Evolutionary conservation across 1,140 invertebrate genomes (phyloP).

Genomic region (Leptonema lineaticorne): DNA sequence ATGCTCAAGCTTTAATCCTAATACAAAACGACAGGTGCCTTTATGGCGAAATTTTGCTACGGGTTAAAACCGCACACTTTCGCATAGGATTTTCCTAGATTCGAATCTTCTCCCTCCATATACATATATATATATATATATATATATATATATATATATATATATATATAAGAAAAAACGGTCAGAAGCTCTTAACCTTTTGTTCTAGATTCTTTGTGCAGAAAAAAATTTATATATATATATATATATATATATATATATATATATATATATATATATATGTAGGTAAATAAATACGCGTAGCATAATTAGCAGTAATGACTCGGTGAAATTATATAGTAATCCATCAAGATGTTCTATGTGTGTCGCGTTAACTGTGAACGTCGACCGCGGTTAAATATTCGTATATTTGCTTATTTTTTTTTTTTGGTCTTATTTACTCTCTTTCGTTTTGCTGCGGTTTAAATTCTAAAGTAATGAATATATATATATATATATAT

Average conservation of each 20-base stretch:
- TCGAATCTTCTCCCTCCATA: background rate
- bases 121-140: background rate
- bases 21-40: constrained; percentile 24
- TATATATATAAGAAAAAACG: background rate
- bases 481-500: too few species aligned
- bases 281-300: background rate
- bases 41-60: background rate
- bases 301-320: background rate
- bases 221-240: background rate
- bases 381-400: too few species aligned
- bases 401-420: too few species aligned
- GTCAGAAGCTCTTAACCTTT: background rate
- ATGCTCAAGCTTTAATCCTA: constrained; percentile 16
- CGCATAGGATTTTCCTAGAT: background rate
- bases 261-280: background rate
- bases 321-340: background rate
- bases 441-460: too few species aligned
- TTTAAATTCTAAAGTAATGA: too few species aligned
- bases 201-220: background rate
- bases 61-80: background rate
- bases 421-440: too few species aligned
- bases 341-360: background rate
- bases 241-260: background rate
- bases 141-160: background rate
- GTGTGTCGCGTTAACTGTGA: background rate